Conservation (phyloP, 2,888 invertebrate genomes). For the Drosophila mercatorum region DNA sequence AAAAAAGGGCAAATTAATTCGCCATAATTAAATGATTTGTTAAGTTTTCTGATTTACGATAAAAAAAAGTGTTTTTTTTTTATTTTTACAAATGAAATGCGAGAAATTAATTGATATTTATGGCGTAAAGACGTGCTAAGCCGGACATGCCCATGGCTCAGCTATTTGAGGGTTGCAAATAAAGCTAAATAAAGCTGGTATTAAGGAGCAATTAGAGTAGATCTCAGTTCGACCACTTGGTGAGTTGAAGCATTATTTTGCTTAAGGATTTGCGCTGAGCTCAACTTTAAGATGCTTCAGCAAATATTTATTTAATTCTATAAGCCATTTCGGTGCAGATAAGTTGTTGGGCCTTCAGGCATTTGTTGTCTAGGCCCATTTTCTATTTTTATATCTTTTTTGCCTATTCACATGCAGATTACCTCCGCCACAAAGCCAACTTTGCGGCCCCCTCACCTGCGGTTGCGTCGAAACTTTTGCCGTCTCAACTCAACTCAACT, state of each 20-base stretch:
- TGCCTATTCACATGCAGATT: slow-evolving; percentile 40
- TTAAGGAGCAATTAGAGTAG: slow-evolving; percentile 66
- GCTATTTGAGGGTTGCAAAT: slow-evolving; percentile 21
- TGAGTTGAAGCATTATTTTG: slow-evolving; percentile 7
- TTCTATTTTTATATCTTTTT: neutral
- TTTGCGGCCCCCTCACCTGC: slow-evolving; percentile 34
- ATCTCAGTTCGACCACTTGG: slow-evolving; percentile 45
- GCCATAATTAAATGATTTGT: no score
- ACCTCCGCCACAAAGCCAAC: slow-evolving; percentile 15
- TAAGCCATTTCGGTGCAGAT: slow-evolving; percentile 4
- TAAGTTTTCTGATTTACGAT: no score
- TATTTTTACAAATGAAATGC: slow-evolving; percentile 52
- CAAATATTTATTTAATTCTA: slow-evolving; percentile 12
- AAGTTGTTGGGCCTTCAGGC: slow-evolving; percentile 20
- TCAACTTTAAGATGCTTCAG: neutral
- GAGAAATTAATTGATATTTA: slow-evolving; percentile 77
- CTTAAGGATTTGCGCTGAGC: neutral
- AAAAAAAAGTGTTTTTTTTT: neutral
- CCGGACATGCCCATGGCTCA: neutral
- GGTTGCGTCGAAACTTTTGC: slow-evolving; percentile 37
- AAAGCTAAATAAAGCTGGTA: slow-evolving; percentile 25
- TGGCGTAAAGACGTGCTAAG: slow-evolving; percentile 58
- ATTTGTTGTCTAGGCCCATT: slow-evolving; percentile 29
- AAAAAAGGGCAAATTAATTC: no score
- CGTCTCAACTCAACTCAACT: slow-evolving; percentile 10